phyloP scores from a whole-genome alignment of 2,797 vertebrate genomes.

The Muscicapa striata region DNA sequence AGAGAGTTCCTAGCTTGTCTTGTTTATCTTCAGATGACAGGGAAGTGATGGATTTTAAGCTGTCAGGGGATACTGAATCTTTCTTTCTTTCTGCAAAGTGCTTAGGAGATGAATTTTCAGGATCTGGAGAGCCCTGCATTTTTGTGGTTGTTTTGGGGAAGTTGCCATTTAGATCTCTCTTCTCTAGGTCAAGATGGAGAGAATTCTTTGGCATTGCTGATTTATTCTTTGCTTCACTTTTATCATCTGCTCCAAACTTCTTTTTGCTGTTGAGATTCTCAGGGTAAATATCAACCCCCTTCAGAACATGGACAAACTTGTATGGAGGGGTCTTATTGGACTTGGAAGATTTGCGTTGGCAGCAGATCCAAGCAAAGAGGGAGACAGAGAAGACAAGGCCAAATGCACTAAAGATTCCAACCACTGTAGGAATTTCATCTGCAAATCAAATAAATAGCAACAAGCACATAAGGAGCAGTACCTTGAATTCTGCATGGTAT shows the following conservation, averaged over 20 bases:
- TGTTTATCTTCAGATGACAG: conserved; percentile 87
- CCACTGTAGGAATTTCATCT: conserved; percentile 92
- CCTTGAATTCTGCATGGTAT: background rate
- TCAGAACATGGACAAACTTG: conserved; percentile 98
- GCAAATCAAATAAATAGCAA: conserved; percentile 73
- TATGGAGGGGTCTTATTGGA: conserved; percentile 93
- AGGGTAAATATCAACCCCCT: conserved; percentile 96
- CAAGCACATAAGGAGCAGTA: conserved; percentile 51
- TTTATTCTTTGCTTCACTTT: conserved; percentile 80
- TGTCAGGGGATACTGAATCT: conserved; percentile 82
- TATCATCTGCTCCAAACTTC: conserved; percentile 87
- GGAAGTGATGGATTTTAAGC: conserved; percentile 85
- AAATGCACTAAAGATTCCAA: conserved; percentile 93
- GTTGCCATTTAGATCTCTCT: conserved; percentile 95
- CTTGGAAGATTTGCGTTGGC: conserved; percentile 94
- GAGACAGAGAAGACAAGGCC: conserved; percentile 95
- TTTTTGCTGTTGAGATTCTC: conserved; percentile 95
- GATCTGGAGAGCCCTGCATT: conserved; percentile 85
- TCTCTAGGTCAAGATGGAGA: conserved; percentile 95
- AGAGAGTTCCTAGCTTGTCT: conserved; percentile 88
- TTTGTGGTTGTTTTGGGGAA: conserved; percentile 89
- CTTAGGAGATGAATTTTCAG: conserved; percentile 85
- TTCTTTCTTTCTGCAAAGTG: conserved; percentile 82
- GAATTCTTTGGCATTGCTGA: conserved; percentile 78
- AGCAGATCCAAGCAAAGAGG: conserved; percentile 98